A percentile compares a stretch with the other conserved stretches of the same genome.
Conservation (phyloP, 2,113 vertebrate species). For the Kryptolebias marmoratus region DNA sequence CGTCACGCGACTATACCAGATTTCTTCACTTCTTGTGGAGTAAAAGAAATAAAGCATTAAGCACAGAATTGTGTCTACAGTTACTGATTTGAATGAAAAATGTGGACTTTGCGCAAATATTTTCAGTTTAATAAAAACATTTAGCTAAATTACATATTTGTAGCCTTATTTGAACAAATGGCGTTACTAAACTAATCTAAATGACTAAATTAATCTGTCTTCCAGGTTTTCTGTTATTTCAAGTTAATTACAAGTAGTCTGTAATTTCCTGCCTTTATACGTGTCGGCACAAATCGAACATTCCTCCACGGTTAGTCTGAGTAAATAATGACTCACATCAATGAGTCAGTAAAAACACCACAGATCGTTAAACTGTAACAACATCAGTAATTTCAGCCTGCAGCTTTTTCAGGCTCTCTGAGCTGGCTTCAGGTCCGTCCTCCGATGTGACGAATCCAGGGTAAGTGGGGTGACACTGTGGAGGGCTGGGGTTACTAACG, state of each 20-base stretch:
- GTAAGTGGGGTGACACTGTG: conserved; percentile 64
- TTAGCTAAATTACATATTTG: not conserved
- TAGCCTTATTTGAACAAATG: not conserved
- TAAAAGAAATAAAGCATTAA: not conserved
- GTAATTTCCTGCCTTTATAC: not conserved
- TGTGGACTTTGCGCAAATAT: not conserved
- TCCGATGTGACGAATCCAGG: conserved; percentile 80
- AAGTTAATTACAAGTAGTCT: not conserved
- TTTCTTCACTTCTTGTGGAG: too few relatives aligned
- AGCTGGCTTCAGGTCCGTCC: conserved; percentile 72
- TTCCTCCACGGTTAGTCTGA: not conserved
- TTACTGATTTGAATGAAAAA: not conserved
- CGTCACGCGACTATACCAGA: too few relatives aligned
- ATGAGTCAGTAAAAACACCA: not conserved
- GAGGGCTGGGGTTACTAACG: not conserved
- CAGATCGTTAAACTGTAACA: not conserved
- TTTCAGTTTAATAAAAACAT: not conserved
- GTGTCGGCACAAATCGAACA: not conserved
- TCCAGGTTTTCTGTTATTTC: not conserved
- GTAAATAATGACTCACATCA: not conserved
- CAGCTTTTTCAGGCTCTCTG: conserved; percentile 58
- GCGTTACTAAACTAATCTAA: conserved; percentile 1
- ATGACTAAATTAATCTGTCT: not conserved
- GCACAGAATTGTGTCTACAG: not conserved
- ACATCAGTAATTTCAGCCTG: conserved; percentile 57